These are phyloP conservation scores for Leptobrachium ailaonicum DNA, from an alignment of 2,113 vertebrate species.

Conservation along the genomic window DNA sequence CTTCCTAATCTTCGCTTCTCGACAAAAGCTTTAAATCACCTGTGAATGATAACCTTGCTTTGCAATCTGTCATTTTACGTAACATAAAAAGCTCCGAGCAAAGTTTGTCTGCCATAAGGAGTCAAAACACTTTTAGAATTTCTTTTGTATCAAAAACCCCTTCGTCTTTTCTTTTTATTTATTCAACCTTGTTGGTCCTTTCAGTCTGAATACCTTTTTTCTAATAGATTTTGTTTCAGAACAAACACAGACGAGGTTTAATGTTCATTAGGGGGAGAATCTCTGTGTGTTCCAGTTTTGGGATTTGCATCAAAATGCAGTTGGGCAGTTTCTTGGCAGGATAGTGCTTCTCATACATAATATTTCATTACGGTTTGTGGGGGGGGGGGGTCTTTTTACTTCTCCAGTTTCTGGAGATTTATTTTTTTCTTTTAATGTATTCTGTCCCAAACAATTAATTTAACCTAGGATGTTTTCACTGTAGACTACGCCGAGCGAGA, in stretches of 20 bases:
- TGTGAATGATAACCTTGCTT: slow-evolving; percentile 59
- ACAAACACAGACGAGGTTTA: slow-evolving; percentile 52
- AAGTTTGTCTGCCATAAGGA: slow-evolving; percentile 52
- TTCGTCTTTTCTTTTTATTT: slow-evolving; percentile 62
- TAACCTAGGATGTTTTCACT: too few species aligned
- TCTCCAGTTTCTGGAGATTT: too few species aligned
- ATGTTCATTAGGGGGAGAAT: slow-evolving; percentile 53
- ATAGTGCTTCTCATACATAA: not conserved
- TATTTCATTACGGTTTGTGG: too few species aligned
- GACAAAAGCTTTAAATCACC: slow-evolving; percentile 76
- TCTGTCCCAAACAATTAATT: too few species aligned
- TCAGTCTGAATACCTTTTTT: slow-evolving; percentile 53
- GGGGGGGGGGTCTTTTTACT: too few species aligned
- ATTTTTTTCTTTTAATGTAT: too few species aligned
- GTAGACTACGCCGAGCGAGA: too few species aligned
- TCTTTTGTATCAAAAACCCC: slow-evolving; percentile 65
- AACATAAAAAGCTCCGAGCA: slow-evolving; percentile 61
- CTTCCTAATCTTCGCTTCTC: slow-evolving; percentile 73
- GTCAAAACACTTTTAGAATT: slow-evolving; percentile 57
- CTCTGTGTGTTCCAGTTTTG: slow-evolving; percentile 20
- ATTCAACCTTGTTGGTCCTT: slow-evolving; percentile 57
- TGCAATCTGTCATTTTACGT: slow-evolving; percentile 69
- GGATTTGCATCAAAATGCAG: slow-evolving; percentile 20
- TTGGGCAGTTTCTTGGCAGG: slow-evolving; percentile 44
- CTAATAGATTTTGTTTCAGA: slow-evolving; percentile 56